Evolutionary conservation across 2,797 vertebrate genomes (phyloP), one percentile per base, ranked within the genome.

Genomic region (Squalus acanthias): DNA sequence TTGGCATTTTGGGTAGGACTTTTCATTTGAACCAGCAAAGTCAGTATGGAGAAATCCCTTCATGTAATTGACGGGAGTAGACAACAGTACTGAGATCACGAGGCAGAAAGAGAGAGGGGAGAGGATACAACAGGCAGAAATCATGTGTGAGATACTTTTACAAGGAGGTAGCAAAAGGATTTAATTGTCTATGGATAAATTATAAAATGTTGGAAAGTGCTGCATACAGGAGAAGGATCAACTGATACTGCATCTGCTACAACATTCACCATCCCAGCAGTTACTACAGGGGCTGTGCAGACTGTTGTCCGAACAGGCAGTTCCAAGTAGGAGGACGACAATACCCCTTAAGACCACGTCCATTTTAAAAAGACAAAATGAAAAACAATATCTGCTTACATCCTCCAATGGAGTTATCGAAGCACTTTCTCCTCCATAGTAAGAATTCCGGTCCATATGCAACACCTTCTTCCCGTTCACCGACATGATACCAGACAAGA

Each of bases 401-500:
- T 96, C 96, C 39, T 95, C 96, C 65, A 96, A 65, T 33, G 96
- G 96, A 10, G 96, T 96, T 33, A 96, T 96, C 0, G 96, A 96
- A 13, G 96, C 67, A 82, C 96, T 96, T 94, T 96, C 96, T 29
- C 92, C 96, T 95, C 96, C 96, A 95, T 96, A 96, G 50, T 96
- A 96, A 13, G 96, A 39, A 46, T 96, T 96, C 17, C 92, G 88
- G 74, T 96, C 96, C 96, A 96, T 96, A 63, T 96, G 96, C 15
- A 96, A 70, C 67, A 96, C 96, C 74, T 96, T 96, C 74, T 96
- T 96, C 50, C 96, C 96, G 96, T 95, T 95, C 69, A 96, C 96
- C 0, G 96, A 96, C 96, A 96, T 96, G 96, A 96, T 96, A 10
- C 96, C 96, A 50, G 96, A 96, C 29, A 96, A 89, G 96, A 96